Conservation (phyloP, 2,888 invertebrate species). For the Anoplius nigerrimus region DNA sequence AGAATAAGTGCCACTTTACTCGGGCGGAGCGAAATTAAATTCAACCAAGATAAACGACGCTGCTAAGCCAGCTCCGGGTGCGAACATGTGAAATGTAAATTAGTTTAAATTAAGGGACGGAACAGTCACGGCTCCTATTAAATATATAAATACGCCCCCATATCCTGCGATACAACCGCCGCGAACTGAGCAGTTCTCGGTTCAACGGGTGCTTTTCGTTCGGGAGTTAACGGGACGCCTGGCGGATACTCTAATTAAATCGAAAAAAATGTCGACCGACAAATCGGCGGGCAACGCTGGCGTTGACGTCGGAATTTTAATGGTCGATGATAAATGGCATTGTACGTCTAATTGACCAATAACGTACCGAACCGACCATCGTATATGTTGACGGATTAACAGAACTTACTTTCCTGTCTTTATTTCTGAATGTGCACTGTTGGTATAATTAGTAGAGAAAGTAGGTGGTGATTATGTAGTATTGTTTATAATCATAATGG, state of each 20-base stretch:
- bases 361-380: too few relatives aligned
- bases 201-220: slow-evolving; percentile 12
- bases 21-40: slow-evolving; percentile 64
- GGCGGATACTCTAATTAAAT: slow-evolving; percentile 25
- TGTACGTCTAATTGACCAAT: too few relatives aligned
- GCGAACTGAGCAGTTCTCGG: neutral
- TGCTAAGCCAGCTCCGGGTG: slow-evolving; percentile 51
- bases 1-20: slow-evolving; percentile 66
- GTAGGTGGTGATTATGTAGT: too few relatives aligned
- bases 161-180: too few relatives aligned
- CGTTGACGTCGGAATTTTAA: too few relatives aligned
- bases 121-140: slow-evolving; percentile 46
- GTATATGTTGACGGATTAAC: too few relatives aligned
- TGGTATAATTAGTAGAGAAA: too few relatives aligned
- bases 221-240: neutral
- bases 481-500: too few relatives aligned
- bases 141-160: slow-evolving; percentile 46
- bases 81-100: slow-evolving; percentile 66
- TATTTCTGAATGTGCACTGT: too few relatives aligned
- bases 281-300: neutral
- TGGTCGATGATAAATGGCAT: too few relatives aligned
- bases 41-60: slow-evolving; percentile 66
- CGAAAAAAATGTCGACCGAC: slow-evolving; percentile 18
- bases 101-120: slow-evolving; percentile 63
- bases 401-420: too few relatives aligned